phyloP scores from a whole-genome alignment of 1,140 invertebrate genomes.

The Drosophila ambigua region DNA sequence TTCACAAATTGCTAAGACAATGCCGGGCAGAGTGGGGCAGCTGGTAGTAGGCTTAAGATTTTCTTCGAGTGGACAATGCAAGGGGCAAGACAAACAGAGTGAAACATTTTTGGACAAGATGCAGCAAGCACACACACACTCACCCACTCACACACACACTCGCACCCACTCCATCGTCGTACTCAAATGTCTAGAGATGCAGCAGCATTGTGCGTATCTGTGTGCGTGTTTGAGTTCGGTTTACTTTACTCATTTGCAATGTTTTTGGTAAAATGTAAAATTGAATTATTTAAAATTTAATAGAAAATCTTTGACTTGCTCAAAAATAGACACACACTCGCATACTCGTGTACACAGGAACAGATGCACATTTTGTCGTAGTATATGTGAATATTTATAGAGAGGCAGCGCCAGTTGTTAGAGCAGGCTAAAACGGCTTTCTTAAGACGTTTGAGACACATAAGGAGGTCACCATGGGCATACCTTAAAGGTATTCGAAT shows the following conservation, averaged over 20 bases:
- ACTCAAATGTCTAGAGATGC: slow-evolving; percentile 44
- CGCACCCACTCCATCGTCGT: not conserved
- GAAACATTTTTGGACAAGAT: slow-evolving; percentile 79
- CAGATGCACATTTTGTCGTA: slow-evolving; percentile 11
- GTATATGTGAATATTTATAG: slow-evolving; percentile 33
- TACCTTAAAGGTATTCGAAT: not conserved
- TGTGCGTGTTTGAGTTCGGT: slow-evolving; percentile 44
- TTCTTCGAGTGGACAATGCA: slow-evolving; percentile 69
- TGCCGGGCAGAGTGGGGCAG: slow-evolving; percentile 11
- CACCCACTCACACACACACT: slow-evolving; percentile 19
- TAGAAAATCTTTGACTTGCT: slow-evolving; percentile 81
- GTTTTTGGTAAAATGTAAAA: slow-evolving; percentile 81
- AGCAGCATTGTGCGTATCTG: slow-evolving; percentile 34
- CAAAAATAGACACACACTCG: slow-evolving; percentile 51
- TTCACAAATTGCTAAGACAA: slow-evolving; percentile 63
- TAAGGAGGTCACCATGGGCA: not conserved
- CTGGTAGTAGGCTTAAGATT: slow-evolving; percentile 74
- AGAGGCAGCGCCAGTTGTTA: slow-evolving; percentile 14
- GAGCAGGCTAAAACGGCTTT: slow-evolving; percentile 16
- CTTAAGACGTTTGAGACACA: slow-evolving; percentile 8
- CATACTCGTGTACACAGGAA: slow-evolving; percentile 8
- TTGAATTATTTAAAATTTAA: slow-evolving; percentile 82
- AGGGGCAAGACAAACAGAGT: slow-evolving; percentile 75
- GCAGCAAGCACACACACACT: slow-evolving; percentile 43
- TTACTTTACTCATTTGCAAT: slow-evolving; percentile 81